phyloP scores from a whole-genome alignment of 2,113 vertebrate species.

The Phaethornis superciliosus region DNA sequence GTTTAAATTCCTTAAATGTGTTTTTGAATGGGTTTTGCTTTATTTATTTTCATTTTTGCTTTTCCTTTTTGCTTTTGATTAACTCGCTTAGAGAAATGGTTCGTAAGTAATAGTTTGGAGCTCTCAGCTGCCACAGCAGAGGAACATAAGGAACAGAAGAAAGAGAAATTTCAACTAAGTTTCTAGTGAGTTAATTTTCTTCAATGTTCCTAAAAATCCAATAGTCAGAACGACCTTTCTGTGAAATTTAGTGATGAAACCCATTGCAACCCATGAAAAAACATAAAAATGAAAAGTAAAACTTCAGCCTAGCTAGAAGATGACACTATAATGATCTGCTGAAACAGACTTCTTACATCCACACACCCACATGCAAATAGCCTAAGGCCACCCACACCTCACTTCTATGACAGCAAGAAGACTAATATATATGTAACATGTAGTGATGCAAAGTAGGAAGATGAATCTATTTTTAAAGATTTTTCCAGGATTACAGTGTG shows the following conservation, averaged over 20 bases:
- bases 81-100: background rate
- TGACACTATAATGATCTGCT: background rate
- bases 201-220: background rate
- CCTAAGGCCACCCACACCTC: background rate
- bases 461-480: conserved; percentile 5
- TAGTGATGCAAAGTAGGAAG: background rate
- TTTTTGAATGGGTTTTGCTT: background rate
- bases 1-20: background rate
- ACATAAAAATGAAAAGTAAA: background rate
- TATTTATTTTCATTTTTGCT: background rate
- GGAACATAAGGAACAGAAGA: background rate
- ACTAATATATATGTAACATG: background rate
- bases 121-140: background rate
- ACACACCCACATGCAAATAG: background rate
- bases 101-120: background rate
- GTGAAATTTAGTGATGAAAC: background rate
- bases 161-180: background rate
- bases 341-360: background rate
- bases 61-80: background rate
- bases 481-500: background rate
- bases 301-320: background rate
- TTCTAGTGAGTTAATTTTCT: conserved; percentile 41
- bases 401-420: background rate
- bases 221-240: background rate
- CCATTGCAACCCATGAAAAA: background rate